phyloP scores from a whole-genome alignment of 2,888 invertebrate genomes.

The Chelonus formosanus region DNA sequence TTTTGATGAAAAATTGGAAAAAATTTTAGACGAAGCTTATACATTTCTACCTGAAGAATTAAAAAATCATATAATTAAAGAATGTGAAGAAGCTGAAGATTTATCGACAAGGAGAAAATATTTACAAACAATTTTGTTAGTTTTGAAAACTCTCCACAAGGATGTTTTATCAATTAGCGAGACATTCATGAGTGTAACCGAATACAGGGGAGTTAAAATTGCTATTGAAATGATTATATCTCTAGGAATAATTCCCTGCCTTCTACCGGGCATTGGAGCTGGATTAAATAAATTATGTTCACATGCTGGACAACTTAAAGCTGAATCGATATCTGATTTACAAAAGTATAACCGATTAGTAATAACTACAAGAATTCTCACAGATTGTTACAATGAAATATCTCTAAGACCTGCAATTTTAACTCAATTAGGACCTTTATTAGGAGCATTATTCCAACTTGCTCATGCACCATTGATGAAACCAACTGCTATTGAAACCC shows the following conservation, averaged over 20 bases:
- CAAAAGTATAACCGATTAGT: slow-evolving; percentile 69
- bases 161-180: slow-evolving; percentile 39
- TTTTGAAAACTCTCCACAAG: slow-evolving; percentile 4
- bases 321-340: slow-evolving; percentile 61
- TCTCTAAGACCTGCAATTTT: slow-evolving; percentile 49
- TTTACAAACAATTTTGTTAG: slow-evolving; percentile 21
- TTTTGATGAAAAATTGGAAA: neutral
- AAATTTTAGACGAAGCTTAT: neutral
- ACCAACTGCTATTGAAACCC: slow-evolving; percentile 59
- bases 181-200: slow-evolving; percentile 71
- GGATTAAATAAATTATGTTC: slow-evolving; percentile 65
- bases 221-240: slow-evolving; percentile 72
- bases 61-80: neutral
- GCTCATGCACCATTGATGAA: slow-evolving; percentile 74
- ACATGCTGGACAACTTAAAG: slow-evolving; percentile 57
- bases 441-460: slow-evolving; percentile 77
- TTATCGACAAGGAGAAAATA: slow-evolving; percentile 7
- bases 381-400: slow-evolving; percentile 48
- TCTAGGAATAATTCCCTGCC: slow-evolving; percentile 73
- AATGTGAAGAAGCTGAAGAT: slow-evolving; percentile 6
- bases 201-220: slow-evolving; percentile 72
- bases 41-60: slow-evolving; percentile 1
- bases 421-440: slow-evolving; percentile 61
- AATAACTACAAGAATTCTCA: slow-evolving; percentile 70
- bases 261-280: slow-evolving; percentile 74